Conservation (phyloP, 2,797 vertebrate genomes). For the Manis pentadactyla region DNA sequence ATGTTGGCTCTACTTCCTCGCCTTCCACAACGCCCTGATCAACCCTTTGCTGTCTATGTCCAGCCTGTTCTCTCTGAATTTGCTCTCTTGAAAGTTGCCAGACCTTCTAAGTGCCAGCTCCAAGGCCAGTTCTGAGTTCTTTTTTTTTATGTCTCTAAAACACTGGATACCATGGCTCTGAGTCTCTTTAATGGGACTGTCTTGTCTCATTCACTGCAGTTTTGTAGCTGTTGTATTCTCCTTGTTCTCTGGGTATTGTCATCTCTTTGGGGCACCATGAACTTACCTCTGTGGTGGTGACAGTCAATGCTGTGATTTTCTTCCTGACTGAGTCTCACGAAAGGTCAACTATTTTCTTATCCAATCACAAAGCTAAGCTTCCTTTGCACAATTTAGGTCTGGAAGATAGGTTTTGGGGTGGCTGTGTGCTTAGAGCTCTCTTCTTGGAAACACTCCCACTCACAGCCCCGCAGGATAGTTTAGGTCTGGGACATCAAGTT, state of each 20-base stretch:
- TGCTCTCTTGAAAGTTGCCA: background rate
- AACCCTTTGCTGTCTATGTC: background rate
- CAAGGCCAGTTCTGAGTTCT: background rate
- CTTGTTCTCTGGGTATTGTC: background rate
- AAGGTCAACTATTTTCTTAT: background rate
- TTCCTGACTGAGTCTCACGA: background rate
- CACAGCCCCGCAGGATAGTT: background rate
- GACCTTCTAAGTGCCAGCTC: background rate
- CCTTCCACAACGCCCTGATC: background rate
- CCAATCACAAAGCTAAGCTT: background rate
- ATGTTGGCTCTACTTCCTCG: background rate
- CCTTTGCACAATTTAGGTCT: background rate
- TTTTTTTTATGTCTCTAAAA: background rate
- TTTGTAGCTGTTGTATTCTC: background rate
- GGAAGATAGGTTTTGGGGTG: background rate
- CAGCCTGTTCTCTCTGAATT: background rate
- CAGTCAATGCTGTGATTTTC: background rate
- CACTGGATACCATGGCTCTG: background rate
- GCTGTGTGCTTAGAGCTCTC: background rate
- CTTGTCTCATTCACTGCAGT: background rate
- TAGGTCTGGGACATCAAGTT: background rate
- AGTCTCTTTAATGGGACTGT: background rate
- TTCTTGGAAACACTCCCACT: background rate
- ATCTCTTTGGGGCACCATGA: background rate
- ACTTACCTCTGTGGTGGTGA: background rate